phyloP scores from a whole-genome alignment of 2,113 vertebrate genomes.

The Bambusicola thoracicus region DNA sequence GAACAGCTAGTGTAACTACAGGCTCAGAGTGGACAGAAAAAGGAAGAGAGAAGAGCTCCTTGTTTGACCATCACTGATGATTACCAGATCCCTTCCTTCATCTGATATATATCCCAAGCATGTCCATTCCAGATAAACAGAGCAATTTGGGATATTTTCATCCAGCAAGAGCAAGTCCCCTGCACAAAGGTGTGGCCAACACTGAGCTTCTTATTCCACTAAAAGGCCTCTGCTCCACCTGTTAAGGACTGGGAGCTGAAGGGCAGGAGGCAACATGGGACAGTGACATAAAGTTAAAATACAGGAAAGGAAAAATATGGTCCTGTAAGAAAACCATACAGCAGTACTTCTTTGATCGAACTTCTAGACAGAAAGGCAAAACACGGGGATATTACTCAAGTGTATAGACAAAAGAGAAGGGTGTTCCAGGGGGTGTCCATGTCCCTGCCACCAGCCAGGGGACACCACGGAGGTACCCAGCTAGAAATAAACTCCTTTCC shows the following conservation, averaged over 20 bases:
- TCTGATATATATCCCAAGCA: not conserved
- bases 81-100: not conserved
- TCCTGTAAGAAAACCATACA: not conserved
- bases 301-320: rapidly evolving
- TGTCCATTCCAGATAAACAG: not conserved
- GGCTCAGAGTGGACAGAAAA: rapidly evolving
- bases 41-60: not conserved
- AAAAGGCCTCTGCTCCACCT: not conserved
- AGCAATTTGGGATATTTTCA: not conserved
- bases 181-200: not conserved
- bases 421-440: not conserved
- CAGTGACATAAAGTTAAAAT: not conserved
- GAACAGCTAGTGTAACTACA: not conserved
- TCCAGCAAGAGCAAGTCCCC: not conserved
- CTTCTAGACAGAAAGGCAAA: not conserved
- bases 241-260: not conserved
- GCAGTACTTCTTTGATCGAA: rapidly evolving
- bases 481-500: not conserved
- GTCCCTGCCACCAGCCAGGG: not conserved
- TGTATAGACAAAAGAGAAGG: not conserved
- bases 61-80: not conserved
- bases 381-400: not conserved
- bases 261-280: not conserved
- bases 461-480: not conserved
- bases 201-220: not conserved